Conservation (phyloP, 2,888 invertebrate species). For the Chaitophorus viminalis region DNA sequence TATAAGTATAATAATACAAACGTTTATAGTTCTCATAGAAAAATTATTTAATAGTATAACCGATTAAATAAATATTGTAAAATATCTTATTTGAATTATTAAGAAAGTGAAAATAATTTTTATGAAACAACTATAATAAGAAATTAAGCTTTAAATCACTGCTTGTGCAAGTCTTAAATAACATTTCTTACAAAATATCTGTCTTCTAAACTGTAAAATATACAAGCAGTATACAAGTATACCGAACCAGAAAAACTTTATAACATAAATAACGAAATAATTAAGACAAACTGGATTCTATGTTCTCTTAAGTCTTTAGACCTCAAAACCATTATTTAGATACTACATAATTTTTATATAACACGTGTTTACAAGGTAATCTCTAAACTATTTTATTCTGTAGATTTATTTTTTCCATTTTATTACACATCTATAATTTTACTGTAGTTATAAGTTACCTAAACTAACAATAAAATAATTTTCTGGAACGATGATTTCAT, state of each 20-base stretch:
- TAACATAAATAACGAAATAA: background rate
- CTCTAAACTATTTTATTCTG: no score
- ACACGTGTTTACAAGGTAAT: background rate
- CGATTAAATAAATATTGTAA: no score
- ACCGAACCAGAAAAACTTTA: background rate
- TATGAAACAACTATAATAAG: background rate
- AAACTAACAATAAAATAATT: background rate
- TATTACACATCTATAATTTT: background rate
- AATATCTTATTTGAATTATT: no score
- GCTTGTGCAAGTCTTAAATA: background rate
- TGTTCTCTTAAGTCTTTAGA: background rate
- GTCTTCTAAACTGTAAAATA: background rate
- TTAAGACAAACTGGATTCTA: background rate
- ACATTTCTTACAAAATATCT: background rate
- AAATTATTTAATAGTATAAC: no score
- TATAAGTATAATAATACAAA: no score
- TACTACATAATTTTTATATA: background rate
- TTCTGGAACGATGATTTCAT: background rate
- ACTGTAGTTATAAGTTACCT: no score
- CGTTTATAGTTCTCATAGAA: no score
- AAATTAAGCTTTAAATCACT: background rate
- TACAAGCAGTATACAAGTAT: background rate
- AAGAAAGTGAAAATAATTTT: no score
- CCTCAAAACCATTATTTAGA: conserved; percentile 17
- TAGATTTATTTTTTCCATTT: background rate